Evolutionary conservation across 2,113 vertebrate species (phyloP).

Genomic region (Talpa occidentalis): DNA sequence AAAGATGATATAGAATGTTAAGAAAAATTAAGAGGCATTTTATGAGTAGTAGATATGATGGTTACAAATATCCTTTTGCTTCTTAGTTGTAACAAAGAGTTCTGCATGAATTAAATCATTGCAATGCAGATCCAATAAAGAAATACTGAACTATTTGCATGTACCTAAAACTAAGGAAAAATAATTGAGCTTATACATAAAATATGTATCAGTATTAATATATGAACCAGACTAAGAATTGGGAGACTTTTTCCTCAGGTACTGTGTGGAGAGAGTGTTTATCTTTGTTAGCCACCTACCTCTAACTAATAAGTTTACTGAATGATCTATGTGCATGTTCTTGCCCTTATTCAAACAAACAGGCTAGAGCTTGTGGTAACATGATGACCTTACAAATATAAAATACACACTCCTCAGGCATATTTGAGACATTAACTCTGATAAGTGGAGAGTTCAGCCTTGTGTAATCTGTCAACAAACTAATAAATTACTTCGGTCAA

Average conservation of each 20-base stretch:
- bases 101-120: not conserved
- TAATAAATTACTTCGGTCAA: constrained; percentile 83
- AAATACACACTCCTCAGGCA: constrained; percentile 79
- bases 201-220: constrained; percentile 67
- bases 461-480: constrained; percentile 85
- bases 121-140: not conserved
- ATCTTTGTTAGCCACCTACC: constrained; percentile 69
- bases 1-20: constrained; percentile 10
- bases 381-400: constrained; percentile 81
- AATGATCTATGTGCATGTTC: constrained; percentile 75
- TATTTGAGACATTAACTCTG: constrained; percentile 72
- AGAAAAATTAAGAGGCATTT: constrained; percentile 2
- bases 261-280: constrained; percentile 41
- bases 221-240: constrained; percentile 57
- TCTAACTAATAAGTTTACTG: constrained; percentile 78
- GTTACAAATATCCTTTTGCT: not conserved
- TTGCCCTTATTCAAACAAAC: constrained; percentile 84
- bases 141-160: not conserved
- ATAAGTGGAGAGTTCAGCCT: constrained; percentile 78
- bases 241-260: constrained; percentile 59
- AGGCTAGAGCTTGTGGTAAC: constrained; percentile 80
- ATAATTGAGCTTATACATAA: constrained; percentile 21
- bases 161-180: constrained; percentile 42
- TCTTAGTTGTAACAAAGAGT: constrained; percentile 8
- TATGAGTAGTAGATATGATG: not conserved